A percentile compares a stretch with the other conserved stretches of the same genome.
phyloP scores from a whole-genome alignment of 2,113 vertebrate genomes.

The Eidolon helvum region DNA sequence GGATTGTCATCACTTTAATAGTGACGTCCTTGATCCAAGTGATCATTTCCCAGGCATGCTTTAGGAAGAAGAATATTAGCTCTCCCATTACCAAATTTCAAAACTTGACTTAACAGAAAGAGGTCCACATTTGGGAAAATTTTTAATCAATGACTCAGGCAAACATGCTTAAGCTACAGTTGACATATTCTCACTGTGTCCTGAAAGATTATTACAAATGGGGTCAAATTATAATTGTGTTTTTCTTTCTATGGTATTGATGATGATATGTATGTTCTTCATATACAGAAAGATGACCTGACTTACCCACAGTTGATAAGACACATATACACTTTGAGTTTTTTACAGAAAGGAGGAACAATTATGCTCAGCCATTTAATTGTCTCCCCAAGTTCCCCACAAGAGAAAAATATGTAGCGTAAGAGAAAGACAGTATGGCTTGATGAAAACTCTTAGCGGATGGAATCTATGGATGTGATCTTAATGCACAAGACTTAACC shows the following conservation, averaged over 20 bases:
- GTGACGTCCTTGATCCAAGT: not conserved
- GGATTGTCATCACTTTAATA: not conserved
- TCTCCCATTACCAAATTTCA: not conserved
- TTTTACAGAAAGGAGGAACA: not conserved
- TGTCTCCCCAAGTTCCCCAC: not conserved
- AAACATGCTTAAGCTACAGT: not conserved
- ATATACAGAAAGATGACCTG: not conserved
- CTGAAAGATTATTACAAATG: not conserved
- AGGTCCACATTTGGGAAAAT: not conserved
- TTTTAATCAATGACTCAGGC: not conserved
- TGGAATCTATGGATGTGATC: not conserved
- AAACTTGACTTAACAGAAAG: not conserved
- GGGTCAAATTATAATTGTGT: not conserved
- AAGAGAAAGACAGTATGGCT: not conserved
- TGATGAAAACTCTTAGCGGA: not conserved
- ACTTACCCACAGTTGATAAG: not conserved
- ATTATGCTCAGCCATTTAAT: not conserved
- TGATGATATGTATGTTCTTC: not conserved
- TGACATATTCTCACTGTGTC: not conserved
- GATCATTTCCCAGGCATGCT: not conserved
- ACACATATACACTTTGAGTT: not conserved
- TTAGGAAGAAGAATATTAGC: constrained; percentile 24
- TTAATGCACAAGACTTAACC: not conserved
- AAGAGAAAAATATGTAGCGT: not conserved
- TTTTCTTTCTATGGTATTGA: not conserved